phyloP scores from a whole-genome alignment of 2,113 vertebrate species.

The Fregetta grallaria region DNA sequence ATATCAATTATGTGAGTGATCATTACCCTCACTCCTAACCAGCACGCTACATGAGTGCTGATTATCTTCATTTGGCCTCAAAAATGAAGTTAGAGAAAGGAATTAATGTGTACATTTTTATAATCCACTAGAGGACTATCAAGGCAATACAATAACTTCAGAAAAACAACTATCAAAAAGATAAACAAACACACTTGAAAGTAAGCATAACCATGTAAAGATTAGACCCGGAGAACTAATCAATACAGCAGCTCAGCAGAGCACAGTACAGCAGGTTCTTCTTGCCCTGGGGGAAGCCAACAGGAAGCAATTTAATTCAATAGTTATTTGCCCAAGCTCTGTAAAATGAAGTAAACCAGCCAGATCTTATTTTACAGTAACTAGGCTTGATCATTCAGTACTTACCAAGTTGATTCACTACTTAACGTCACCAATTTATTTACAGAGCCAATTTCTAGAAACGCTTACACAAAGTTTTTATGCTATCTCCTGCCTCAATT shows the following conservation, averaged over 20 bases:
- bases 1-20: neutral
- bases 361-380: conserved; percentile 42
- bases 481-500: neutral
- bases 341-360: conserved; percentile 49
- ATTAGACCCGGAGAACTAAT: conserved; percentile 37
- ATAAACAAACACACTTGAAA: neutral
- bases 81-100: neutral
- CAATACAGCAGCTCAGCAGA: conserved; percentile 1
- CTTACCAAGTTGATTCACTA: conserved; percentile 36
- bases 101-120: neutral
- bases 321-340: conserved; percentile 51
- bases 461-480: neutral
- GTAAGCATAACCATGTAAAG: neutral
- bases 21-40: neutral
- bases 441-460: conserved; percentile 38
- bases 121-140: conserved; percentile 21
- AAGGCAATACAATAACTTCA: neutral
- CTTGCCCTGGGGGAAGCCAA: conserved; percentile 32
- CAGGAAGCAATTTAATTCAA: conserved; percentile 59
- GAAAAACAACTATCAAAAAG: neutral
- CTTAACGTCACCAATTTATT: conserved; percentile 20
- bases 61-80: neutral
- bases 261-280: neutral
- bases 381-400: conserved; percentile 15
- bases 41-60: neutral